These are phyloP conservation scores for Lycaon pictus DNA, from an alignment of 2,113 vertebrate genomes.

Conservation along the genomic window DNA sequence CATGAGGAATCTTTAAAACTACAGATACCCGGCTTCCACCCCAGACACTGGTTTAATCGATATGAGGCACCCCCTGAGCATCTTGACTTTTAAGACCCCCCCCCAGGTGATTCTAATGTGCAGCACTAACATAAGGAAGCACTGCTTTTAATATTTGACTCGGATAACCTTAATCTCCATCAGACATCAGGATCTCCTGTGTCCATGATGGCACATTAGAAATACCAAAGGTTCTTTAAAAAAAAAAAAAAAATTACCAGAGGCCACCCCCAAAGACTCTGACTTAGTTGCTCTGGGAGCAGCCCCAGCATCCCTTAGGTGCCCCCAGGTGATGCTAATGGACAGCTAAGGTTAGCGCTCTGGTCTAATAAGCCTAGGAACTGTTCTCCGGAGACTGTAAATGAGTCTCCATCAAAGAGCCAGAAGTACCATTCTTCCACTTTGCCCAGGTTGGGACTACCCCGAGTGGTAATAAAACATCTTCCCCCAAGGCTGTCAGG, in stretches of 20 bases:
- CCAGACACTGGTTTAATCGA: neutral
- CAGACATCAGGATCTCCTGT: neutral
- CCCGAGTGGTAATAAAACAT: neutral
- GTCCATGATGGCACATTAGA: neutral
- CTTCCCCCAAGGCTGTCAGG: neutral
- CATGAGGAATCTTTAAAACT: neutral
- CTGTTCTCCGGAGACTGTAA: neutral
- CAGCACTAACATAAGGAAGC: neutral
- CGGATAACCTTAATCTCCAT: neutral
- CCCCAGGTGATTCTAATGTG: neutral
- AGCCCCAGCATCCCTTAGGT: neutral
- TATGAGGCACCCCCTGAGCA: fast-evolving
- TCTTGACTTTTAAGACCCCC: neutral
- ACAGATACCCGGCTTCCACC: neutral
- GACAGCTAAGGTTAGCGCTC: neutral
- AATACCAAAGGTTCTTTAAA: neutral
- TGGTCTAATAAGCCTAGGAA: neutral
- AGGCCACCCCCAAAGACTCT: neutral
- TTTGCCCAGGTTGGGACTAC: neutral
- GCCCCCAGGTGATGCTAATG: neutral
- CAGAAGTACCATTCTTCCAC: neutral
- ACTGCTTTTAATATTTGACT: neutral
- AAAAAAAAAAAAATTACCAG: neutral
- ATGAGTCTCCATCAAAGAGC: neutral
- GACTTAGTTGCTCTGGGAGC: neutral